These are phyloP conservation scores for Halcyon badia DNA, from an alignment of 2,797 vertebrate species.

Conservation along the genomic window DNA sequence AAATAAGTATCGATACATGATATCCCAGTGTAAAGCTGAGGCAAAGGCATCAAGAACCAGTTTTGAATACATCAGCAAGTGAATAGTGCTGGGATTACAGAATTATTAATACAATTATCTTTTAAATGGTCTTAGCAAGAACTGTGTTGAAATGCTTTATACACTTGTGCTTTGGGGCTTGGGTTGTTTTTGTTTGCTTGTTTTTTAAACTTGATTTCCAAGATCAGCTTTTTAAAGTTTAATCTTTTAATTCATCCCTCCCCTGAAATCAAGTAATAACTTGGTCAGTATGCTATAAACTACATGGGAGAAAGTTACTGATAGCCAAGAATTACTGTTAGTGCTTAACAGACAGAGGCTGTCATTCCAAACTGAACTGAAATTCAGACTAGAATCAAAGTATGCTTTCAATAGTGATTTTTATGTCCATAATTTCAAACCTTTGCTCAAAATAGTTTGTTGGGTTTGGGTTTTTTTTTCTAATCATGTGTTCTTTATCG, in stretches of 20 bases:
- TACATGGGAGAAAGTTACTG: neutral
- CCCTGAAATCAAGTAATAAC: neutral
- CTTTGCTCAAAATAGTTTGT: neutral
- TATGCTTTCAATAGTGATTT: neutral
- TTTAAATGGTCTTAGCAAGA: neutral
- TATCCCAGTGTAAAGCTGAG: neutral
- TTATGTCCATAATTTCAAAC: neutral
- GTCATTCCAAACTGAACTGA: neutral
- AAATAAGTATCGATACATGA: neutral
- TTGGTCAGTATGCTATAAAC: neutral
- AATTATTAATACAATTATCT: neutral
- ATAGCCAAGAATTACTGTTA: neutral
- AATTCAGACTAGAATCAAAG: neutral
- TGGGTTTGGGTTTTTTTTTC: neutral
- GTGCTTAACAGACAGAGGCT: neutral
- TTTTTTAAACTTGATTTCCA: neutral
- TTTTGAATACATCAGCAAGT: neutral
- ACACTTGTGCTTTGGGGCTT: neutral
- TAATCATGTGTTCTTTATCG: neutral
- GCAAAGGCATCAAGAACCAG: neutral
- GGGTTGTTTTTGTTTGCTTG: neutral
- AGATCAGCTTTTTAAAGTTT: neutral
- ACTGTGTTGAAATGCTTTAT: neutral
- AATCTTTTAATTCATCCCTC: neutral
- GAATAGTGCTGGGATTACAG: neutral